phyloP scores from a whole-genome alignment of 2,888 invertebrate genomes.

The Tanypteryx hageni region DNA sequence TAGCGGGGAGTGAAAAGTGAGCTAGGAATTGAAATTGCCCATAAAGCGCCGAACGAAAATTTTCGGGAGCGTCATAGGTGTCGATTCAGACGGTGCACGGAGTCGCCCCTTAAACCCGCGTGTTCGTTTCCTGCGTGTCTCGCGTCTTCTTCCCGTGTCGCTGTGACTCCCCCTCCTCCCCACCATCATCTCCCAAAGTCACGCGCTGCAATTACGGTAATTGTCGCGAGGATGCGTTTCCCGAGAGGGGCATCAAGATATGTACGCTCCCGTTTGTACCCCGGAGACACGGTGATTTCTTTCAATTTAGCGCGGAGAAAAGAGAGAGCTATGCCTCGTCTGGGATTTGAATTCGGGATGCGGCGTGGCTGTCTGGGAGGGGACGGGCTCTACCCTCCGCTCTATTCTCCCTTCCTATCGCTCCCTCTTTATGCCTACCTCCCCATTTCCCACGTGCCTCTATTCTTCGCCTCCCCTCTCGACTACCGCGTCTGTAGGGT shows the following conservation, averaged over 20 bases:
- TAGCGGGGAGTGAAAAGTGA: too few species aligned
- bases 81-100: too few species aligned
- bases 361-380: neutral
- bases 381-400: neutral
- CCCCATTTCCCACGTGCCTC: neutral
- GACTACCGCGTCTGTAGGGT: neutral
- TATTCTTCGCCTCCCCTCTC: neutral
- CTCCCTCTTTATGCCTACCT: neutral
- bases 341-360: constrained; percentile 2
- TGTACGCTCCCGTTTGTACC: neutral
- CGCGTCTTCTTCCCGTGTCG: neutral
- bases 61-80: too few species aligned
- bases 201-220: neutral
- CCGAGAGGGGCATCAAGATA: neutral
- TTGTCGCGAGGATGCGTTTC: constrained; percentile 3
- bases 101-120: too few species aligned
- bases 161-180: neutral
- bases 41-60: too few species aligned
- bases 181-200: neutral
- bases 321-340: neutral
- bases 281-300: neutral
- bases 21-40: too few species aligned
- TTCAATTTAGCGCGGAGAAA: neutral
- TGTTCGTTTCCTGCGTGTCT: too few species aligned
- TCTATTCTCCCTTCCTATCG: too few species aligned